Conservation (phyloP, 2,797 vertebrate species). For the Peromyscus attwateri region DNA sequence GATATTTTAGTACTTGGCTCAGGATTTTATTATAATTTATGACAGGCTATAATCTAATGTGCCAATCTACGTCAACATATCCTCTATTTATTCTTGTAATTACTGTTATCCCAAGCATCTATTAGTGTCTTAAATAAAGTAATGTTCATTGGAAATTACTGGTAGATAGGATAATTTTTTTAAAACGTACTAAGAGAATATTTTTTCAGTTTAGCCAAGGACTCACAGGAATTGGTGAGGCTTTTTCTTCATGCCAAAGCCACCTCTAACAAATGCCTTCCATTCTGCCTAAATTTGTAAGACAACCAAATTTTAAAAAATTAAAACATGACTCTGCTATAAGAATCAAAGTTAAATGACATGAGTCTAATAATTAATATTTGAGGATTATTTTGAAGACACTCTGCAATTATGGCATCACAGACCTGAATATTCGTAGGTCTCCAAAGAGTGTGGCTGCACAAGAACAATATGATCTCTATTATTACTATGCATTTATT, state of each 20-base stretch:
- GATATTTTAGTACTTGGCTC: not conserved
- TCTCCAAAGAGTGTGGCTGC: not conserved
- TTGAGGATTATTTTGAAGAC: not conserved
- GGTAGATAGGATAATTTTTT: not conserved
- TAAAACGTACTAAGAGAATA: not conserved
- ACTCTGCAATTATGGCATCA: not conserved
- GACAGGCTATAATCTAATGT: not conserved
- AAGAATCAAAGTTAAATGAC: not conserved
- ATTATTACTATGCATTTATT: not conserved
- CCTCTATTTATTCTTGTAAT: not conserved
- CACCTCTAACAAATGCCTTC: not conserved
- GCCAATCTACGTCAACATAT: not conserved
- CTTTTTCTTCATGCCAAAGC: not conserved
- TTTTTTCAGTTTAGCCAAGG: not conserved
- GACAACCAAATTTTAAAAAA: not conserved
- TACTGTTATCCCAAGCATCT: not conserved
- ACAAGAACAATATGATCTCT: not conserved
- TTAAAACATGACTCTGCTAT: not conserved
- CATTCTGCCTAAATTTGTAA: not conserved
- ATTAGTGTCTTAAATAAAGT: not conserved
- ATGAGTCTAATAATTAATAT: not conserved
- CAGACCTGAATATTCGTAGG: not conserved
- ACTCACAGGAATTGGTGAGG: not conserved
- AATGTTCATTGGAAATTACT: not conserved
- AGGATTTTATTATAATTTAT: not conserved